Percentiles rank a stretch among this genome's conserved stretches.
Evolutionary conservation across 2,797 vertebrate species (phyloP).

Genomic region (Notolepis coatsorum): DNA sequence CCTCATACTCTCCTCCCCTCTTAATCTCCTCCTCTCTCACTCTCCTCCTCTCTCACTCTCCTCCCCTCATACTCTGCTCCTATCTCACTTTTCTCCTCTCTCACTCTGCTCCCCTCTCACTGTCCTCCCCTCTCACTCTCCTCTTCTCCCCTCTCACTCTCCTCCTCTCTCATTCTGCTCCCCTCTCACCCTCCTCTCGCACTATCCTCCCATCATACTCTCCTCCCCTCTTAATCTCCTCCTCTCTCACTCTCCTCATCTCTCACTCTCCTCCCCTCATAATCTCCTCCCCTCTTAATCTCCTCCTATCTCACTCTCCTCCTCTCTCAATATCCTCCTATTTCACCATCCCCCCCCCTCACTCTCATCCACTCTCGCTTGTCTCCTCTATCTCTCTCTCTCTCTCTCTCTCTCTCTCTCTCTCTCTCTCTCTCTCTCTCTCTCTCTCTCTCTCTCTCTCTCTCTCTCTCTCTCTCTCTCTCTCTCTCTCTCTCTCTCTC

Average conservation of each 20-base stretch:
- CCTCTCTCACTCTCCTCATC: slow-evolving; percentile 3
- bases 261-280: slow-evolving; percentile 11
- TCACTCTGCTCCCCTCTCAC: slow-evolving; percentile 11
- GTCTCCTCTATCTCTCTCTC: slow-evolving; percentile 29
- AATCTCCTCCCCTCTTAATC: slow-evolving; percentile 6
- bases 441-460: slow-evolving; percentile 22
- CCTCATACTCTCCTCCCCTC: neutral
- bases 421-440: neutral
- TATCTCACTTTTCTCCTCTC: slow-evolving; percentile 2
- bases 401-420: neutral
- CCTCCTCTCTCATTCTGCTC: slow-evolving; percentile 14
- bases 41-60: too few relatives aligned
- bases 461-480: slow-evolving; percentile 10
- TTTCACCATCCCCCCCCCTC: neutral
- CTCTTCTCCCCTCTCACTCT: slow-evolving; percentile 14
- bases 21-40: too few relatives aligned
- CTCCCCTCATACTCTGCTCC: too few relatives aligned
- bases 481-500: neutral
- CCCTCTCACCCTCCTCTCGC: slow-evolving; percentile 4
- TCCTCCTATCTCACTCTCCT: neutral
- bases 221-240: too few relatives aligned
- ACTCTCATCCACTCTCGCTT: slow-evolving; percentile 1
- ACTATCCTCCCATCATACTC: neutral
- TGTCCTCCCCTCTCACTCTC: slow-evolving; percentile 7
- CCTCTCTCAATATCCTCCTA: slow-evolving; percentile 25